Conservation (phyloP, 2,797 vertebrate species). For the Darevskia mixta region DNA sequence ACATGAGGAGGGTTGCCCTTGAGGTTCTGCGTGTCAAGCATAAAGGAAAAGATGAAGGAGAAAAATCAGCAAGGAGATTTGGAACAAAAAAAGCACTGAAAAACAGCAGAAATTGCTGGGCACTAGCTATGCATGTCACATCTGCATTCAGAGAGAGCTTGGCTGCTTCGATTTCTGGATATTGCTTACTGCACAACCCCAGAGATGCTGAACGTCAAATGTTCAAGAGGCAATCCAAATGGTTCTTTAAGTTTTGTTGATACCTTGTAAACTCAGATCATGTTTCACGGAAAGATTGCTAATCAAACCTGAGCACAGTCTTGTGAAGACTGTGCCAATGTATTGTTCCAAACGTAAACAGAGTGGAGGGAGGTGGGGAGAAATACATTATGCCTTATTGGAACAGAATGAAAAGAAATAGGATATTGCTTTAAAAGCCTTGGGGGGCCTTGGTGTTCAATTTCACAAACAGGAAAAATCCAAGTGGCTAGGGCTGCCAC, state of each 20-base stretch:
- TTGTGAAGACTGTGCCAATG: conserved; percentile 22
- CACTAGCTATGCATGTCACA: conserved; percentile 7
- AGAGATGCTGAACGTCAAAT: conserved; percentile 29
- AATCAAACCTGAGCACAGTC: conserved; percentile 12
- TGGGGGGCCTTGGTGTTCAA: neutral
- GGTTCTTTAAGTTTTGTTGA: conserved; percentile 34
- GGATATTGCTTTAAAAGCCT: conserved; percentile 12
- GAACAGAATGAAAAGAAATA: conserved; percentile 28
- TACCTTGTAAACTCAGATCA: neutral
- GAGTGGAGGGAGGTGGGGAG: neutral
- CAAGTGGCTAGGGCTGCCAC: neutral
- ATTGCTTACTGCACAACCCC: neutral
- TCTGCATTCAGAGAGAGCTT: conserved; percentile 11
- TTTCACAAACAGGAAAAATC: neutral
- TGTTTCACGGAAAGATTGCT: conserved; percentile 32
- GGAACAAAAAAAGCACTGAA: neutral
- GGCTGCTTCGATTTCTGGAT: neutral
- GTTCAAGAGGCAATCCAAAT: conserved; percentile 36
- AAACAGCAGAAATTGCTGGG: neutral
- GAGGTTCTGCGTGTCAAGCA: too few relatives aligned
- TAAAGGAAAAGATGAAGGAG: neutral
- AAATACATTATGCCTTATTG: conserved; percentile 9
- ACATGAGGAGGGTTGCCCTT: too few relatives aligned
- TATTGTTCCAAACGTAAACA: conserved; percentile 42
- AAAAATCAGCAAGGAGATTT: conserved; percentile 4